Percentiles rank a stretch among this genome's conserved stretches.
Conservation (phyloP, 2,888 invertebrate genomes). For the Disparrhopalites patrizii region DNA sequence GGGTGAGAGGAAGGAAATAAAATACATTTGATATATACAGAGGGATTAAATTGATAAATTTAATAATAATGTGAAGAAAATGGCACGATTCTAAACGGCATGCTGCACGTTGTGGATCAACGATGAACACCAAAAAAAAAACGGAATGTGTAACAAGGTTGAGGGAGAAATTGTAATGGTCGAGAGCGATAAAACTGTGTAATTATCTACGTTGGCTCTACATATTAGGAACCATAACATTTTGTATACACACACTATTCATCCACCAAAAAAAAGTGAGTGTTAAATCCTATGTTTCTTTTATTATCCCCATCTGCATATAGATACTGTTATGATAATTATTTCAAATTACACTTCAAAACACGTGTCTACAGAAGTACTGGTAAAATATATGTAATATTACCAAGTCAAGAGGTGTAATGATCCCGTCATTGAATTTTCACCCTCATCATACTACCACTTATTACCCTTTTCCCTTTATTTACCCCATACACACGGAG, state of each 20-base stretch:
- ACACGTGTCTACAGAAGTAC: too few species aligned
- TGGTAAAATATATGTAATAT: too few species aligned
- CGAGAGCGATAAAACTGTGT: constrained; percentile 22
- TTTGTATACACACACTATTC: background rate
- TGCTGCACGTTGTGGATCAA: constrained; percentile 12
- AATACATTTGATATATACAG: too few species aligned
- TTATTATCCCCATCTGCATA: background rate
- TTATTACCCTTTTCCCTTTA: too few species aligned
- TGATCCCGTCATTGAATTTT: too few species aligned
- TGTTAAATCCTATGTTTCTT: background rate
- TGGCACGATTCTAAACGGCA: constrained; percentile 20
- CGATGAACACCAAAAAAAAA: too few species aligned
- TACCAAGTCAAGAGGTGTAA: too few species aligned
- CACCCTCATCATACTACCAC: too few species aligned
- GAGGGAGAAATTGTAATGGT: constrained; percentile 16
- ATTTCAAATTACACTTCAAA: too few species aligned
- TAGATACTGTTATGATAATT: too few species aligned
- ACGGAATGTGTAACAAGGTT: constrained; percentile 24
- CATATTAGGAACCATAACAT: background rate
- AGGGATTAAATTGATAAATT: constrained; percentile 22
- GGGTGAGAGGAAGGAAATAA: too few species aligned
- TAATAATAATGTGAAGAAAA: constrained; percentile 7
- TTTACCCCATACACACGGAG: too few species aligned
- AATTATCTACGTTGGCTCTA: constrained; percentile 18
- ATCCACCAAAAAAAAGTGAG: background rate